These are phyloP conservation scores for Ctenopoma kingsleyae DNA, from an alignment of 2,797 vertebrate species.

Conservation along the genomic window DNA sequence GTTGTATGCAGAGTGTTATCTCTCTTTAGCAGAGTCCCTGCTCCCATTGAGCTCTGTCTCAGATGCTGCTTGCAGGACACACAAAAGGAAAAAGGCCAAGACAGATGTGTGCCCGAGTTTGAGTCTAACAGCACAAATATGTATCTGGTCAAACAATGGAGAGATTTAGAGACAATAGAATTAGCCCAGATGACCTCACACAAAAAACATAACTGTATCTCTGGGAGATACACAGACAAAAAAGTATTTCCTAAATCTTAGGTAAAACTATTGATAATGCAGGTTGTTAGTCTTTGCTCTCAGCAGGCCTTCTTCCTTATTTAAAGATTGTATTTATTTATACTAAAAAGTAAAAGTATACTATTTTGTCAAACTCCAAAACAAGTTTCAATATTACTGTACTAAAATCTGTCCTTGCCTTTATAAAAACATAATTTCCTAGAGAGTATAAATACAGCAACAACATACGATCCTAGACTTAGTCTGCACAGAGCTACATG, in stretches of 20 bases:
- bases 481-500: background rate
- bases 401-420: background rate
- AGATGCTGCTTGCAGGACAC: conserved; percentile 8
- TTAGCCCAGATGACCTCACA: conserved; percentile 8
- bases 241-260: background rate
- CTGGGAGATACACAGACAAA: background rate
- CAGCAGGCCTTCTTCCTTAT: conserved; percentile 5
- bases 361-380: conserved; percentile 6
- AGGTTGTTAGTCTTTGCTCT: no score
- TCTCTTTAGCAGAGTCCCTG: conserved; percentile 36
- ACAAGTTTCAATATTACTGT: conserved; percentile 2
- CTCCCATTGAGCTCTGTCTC: conserved; percentile 11
- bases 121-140: conserved; percentile 12
- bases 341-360: background rate
- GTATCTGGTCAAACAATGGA: conserved; percentile 4
- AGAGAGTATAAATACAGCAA: conserved; percentile 5
- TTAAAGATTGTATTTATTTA: background rate
- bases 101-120: conserved; percentile 37
- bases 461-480: background rate
- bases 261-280: background rate
- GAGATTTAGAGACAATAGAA: conserved; percentile 1
- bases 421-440: conserved; percentile 3
- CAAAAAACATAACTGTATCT: background rate
- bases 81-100: conserved; percentile 42
- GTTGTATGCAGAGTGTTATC: conserved; percentile 64